Evolutionary conservation across 2,797 vertebrate species (phyloP), one percentile per base, ranked within the genome.

Genomic region (Chelon auratus): DNA sequence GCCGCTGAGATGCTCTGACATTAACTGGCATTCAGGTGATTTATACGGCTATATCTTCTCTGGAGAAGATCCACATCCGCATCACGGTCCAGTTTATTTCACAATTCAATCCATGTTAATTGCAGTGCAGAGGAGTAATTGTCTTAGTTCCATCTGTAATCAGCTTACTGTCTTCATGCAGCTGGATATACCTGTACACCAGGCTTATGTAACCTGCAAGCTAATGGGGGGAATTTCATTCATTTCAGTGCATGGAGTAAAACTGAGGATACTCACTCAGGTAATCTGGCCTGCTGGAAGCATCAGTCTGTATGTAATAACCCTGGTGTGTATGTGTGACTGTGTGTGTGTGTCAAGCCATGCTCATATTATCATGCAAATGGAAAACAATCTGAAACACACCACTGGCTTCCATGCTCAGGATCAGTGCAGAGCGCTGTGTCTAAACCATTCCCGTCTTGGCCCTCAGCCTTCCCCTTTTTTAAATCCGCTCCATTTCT

Each of bases 341-440:
- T 26, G 42, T 52, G 54, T 61, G 37, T 59, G 50, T 58, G 47
- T 65, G 57, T 81, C 81, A 78, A 77, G 70, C 67, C 80, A 71
- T 81, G 78, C 65, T 84, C 67, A 82, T 86, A 90, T 90, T 91
- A 90, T 92, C 87, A 93, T 92, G 91, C 89, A 93, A 92, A 93
- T 89, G 73, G 71, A 50, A 89, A 90, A 88, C 84, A 89, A 86
- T 87, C 79, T 85, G 89, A 88, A 90, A 90, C 83, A 89, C 84
- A 84, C 85, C 81, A 72, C 75, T 87, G 85, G 76, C 76, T 89
- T 79, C 87, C 76, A 84, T 88, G 77, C 85, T 86, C 43, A 68
- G 87, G 85, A 87, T 89, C 77, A 87, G 85, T 40, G 83, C 89
- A 91, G 75, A 78, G 78, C 33, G 2, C 78, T 85, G 87, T 88